phyloP scores from a whole-genome alignment of 2,113 vertebrate genomes.

The Sigmodon hispidus region DNA sequence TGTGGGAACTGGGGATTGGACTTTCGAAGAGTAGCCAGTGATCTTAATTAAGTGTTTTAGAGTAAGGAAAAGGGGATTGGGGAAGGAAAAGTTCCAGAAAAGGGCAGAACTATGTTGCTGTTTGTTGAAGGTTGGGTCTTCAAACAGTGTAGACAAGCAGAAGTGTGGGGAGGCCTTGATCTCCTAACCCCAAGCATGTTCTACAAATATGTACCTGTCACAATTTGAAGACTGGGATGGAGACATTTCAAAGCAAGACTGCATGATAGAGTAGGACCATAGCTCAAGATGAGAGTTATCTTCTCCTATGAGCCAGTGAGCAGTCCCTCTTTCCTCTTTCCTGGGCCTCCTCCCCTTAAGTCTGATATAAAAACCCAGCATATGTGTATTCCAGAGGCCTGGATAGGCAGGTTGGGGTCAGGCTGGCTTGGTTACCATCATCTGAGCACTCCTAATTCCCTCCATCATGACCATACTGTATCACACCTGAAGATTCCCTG shows the following conservation, averaged over 20 bases:
- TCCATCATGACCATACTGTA: no score
- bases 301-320: neutral
- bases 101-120: neutral
- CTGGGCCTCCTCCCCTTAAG: neutral
- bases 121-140: neutral
- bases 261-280: neutral
- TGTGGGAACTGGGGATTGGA: neutral
- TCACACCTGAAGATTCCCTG: neutral
- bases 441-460: neutral
- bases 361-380: neutral
- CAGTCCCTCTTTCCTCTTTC: neutral
- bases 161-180: neutral
- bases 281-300: neutral
- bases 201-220: neutral
- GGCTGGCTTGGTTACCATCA: neutral
- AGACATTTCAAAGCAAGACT: neutral
- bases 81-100: neutral
- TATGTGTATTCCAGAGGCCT: neutral
- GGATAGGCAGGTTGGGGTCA: neutral
- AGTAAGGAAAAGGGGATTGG: neutral
- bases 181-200: accelerated
- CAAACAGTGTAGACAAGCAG: neutral
- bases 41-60: neutral
- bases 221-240: neutral
- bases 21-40: neutral